phyloP scores from a whole-genome alignment of 2,797 vertebrate species.

The Thamnophis elegans region DNA sequence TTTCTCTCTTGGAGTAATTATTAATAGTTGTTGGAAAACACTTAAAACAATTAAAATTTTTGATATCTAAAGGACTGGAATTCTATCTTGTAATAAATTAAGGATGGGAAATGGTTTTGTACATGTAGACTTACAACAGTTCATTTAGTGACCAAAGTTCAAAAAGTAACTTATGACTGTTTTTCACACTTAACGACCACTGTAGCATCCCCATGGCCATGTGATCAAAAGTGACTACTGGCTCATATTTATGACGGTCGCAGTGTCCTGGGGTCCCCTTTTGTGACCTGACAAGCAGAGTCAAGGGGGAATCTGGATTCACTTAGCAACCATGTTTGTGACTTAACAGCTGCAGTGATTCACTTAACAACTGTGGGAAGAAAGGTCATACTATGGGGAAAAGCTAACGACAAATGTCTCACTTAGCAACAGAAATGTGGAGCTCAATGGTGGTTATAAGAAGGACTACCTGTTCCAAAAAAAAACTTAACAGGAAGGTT shows the following conservation, averaged over 20 bases:
- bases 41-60: conserved; percentile 46
- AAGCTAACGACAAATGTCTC: not conserved
- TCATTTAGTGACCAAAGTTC: not conserved
- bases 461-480: not conserved
- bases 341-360: not conserved
- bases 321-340: not conserved
- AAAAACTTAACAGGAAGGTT: not conserved
- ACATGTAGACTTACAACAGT: not conserved
- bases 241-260: not conserved
- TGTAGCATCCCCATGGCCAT: not conserved
- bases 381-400: not conserved
- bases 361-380: not conserved
- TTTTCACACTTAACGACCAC: not conserved
- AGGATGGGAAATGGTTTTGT: fast-evolving
- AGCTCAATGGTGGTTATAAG: not conserved
- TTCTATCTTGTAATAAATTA: not conserved
- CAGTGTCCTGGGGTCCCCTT: not conserved
- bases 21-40: not conserved
- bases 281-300: not conserved
- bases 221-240: not conserved
- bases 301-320: not conserved
- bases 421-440: not conserved
- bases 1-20: not conserved
- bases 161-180: not conserved
- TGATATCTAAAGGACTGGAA: conserved; percentile 21